Evolutionary conservation across 2,797 vertebrate species (phyloP).

Genomic region (Liparis tanakae): DNA sequence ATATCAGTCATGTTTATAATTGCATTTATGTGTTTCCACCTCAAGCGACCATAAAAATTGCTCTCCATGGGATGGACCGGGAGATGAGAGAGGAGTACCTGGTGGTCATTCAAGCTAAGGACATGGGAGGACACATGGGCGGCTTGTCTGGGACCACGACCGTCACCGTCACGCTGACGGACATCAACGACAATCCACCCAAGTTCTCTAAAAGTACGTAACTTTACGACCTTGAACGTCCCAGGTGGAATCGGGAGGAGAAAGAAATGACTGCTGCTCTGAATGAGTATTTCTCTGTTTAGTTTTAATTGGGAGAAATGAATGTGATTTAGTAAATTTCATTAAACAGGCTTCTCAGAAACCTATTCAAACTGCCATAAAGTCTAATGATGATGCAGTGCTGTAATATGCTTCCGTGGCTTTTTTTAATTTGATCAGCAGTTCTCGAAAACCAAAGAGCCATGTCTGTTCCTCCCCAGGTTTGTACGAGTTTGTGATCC

Average conservation of each 20-base stretch:
- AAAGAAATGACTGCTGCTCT: constrained; percentile 24
- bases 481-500: constrained; percentile 94
- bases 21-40: constrained; percentile 56
- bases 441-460: constrained; percentile 12
- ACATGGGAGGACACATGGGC: constrained; percentile 99
- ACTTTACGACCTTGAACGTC: neutral
- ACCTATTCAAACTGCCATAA: constrained; percentile 27
- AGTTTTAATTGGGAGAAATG: constrained; percentile 52
- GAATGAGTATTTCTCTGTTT: constrained; percentile 43
- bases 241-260: constrained; percentile 26
- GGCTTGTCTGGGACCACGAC: constrained; percentile 97
- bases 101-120: constrained; percentile 99
- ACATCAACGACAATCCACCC: constrained; percentile 98
- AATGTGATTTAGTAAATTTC: constrained; percentile 39
- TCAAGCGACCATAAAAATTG: constrained; percentile 97
- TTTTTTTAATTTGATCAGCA: constrained; percentile 33
- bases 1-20: constrained; percentile 64
- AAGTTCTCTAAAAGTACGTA: constrained; percentile 96
- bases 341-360: constrained; percentile 50
- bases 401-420: constrained; percentile 25
- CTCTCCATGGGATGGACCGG: constrained; percentile 97
- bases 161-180: constrained; percentile 93
- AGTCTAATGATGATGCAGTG: constrained; percentile 40
- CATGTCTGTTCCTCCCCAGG: constrained; percentile 75
- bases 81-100: constrained; percentile 98